A percentile compares a stretch with the other conserved stretches of the same genome.
phyloP scores from a whole-genome alignment of 1,140 invertebrate genomes.

The Ditylenchus dipsaci region DNA sequence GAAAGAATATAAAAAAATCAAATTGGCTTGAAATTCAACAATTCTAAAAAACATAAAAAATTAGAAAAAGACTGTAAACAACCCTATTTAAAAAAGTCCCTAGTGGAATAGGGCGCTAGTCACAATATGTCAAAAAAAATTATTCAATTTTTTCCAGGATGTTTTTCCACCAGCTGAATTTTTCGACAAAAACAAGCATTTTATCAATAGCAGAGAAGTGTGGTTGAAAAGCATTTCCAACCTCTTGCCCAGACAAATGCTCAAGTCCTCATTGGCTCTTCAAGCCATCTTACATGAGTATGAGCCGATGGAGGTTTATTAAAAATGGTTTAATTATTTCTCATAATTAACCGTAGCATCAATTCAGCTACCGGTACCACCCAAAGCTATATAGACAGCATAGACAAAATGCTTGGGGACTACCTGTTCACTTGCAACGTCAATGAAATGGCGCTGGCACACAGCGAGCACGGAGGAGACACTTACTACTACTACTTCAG shows the following conservation, averaged over 20 bases:
- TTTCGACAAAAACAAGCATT: conserved; percentile 49
- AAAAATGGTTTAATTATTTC: neutral
- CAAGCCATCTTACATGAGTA: conserved; percentile 46
- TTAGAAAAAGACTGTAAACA: no score
- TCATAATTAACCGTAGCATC: conserved; percentile 1
- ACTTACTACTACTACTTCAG: conserved; percentile 74
- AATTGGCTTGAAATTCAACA: no score
- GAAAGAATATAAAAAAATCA: no score
- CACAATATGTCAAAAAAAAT: neutral
- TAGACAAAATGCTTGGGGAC: conserved; percentile 76
- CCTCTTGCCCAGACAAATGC: conserved; percentile 53
- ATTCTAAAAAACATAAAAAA: no score
- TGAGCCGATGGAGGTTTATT: conserved; percentile 44
- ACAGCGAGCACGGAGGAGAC: conserved; percentile 51
- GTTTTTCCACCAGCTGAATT: conserved; percentile 56
- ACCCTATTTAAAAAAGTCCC: no score
- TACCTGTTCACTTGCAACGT: conserved; percentile 92
- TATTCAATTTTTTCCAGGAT: conserved; percentile 51
- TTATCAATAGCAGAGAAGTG: conserved; percentile 48
- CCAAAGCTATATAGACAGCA: conserved; percentile 45
- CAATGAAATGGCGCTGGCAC: conserved; percentile 72
- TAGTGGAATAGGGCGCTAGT: no score
- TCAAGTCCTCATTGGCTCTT: conserved; percentile 52
- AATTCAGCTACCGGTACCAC: conserved; percentile 14
- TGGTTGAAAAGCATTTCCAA: conserved; percentile 53